Evolutionary conservation across 2,888 invertebrate genomes (phyloP).

Genomic region (Calameuta pallipes): DNA sequence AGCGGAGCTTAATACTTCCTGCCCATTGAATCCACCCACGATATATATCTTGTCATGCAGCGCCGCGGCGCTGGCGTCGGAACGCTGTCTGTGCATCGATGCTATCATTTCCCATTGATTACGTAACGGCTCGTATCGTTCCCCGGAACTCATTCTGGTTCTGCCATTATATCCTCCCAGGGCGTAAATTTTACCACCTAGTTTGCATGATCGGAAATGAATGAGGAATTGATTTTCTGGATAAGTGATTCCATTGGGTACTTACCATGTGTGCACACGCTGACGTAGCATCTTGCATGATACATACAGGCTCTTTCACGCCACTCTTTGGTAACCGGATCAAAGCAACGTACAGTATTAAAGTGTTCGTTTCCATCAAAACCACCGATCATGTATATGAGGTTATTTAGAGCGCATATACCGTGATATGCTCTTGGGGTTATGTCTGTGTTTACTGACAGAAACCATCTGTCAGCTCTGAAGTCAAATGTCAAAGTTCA

Average conservation of each 20-base stretch:
- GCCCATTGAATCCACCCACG: slow-evolving; percentile 85
- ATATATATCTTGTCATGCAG: slow-evolving; percentile 80
- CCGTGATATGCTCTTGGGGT: slow-evolving; percentile 84
- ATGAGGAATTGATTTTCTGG: background rate
- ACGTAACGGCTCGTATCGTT: slow-evolving; percentile 79
- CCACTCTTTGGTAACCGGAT: slow-evolving; percentile 83
- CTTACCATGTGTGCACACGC: slow-evolving; percentile 76
- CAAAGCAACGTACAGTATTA: slow-evolving; percentile 82
- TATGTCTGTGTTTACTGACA: slow-evolving; percentile 75
- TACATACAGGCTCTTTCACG: slow-evolving; percentile 83
- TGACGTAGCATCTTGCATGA: slow-evolving; percentile 82
- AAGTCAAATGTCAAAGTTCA: slow-evolving; percentile 16
- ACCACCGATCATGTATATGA: slow-evolving; percentile 85
- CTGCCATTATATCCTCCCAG: slow-evolving; percentile 87
- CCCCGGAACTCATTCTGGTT: slow-evolving; percentile 80
- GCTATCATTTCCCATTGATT: slow-evolving; percentile 85
- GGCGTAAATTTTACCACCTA: slow-evolving; percentile 80
- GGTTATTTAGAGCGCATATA: slow-evolving; percentile 76
- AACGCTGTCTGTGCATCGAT: slow-evolving; percentile 80
- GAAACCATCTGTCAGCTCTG: slow-evolving; percentile 83
- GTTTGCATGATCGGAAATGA: background rate
- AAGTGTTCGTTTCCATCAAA: slow-evolving; percentile 84
- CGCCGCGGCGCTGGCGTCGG: slow-evolving; percentile 82
- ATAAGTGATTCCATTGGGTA: slow-evolving; percentile 9
- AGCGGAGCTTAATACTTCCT: slow-evolving; percentile 78